Evolutionary conservation across 2,113 vertebrate species (phyloP).

Genomic region (Numenius arquata): DNA sequence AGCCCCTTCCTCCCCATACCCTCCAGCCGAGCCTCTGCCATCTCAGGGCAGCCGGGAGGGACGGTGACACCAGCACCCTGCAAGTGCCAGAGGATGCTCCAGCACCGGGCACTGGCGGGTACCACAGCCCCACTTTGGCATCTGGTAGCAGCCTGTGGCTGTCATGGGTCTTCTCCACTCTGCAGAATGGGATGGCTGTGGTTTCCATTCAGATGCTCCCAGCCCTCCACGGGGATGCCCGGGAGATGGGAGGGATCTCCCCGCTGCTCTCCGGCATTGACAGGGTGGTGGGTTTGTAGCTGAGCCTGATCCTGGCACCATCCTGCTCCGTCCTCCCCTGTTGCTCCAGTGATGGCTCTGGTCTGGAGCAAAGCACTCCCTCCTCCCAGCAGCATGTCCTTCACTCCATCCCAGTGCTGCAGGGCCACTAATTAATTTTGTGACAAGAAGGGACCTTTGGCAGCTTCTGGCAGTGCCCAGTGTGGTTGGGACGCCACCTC

Average conservation of each 20-base stretch:
- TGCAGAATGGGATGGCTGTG: background rate
- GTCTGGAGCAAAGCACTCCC: background rate
- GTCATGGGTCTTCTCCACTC: background rate
- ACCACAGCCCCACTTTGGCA: background rate
- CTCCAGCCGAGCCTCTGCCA: rapidly evolving
- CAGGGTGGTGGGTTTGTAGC: background rate
- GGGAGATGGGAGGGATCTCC: background rate
- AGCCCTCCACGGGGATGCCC: rapidly evolving
- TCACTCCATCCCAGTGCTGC: background rate
- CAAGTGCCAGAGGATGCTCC: background rate
- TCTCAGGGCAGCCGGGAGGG: background rate
- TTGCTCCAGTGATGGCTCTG: background rate
- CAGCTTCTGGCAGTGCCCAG: background rate
- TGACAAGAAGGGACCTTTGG: background rate
- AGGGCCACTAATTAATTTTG: background rate
- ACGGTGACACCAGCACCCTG: background rate
- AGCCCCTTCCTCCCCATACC: background rate
- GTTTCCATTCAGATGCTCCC: background rate
- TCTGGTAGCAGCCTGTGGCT: background rate
- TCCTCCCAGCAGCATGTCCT: background rate
- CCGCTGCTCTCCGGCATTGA: rapidly evolving
- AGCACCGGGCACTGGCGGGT: background rate
- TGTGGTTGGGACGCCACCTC: background rate
- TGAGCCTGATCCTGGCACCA: background rate
- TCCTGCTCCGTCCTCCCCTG: background rate